Conservation (phyloP, 2,888 invertebrate genomes). For the Heliconius charithonia region DNA sequence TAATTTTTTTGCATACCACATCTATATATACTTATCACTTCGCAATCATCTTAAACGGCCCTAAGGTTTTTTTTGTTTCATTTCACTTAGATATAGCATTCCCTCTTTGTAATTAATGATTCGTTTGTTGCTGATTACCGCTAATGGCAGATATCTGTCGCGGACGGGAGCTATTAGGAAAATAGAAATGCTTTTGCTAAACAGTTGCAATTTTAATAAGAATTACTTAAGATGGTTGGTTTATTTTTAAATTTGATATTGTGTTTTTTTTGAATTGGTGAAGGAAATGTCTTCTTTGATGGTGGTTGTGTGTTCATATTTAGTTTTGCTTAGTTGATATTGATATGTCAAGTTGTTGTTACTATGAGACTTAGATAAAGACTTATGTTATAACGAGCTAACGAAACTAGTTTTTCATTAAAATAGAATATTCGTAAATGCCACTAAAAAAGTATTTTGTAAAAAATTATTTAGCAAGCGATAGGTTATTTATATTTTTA, state of each 20-base stretch:
- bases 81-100: conserved; percentile 73
- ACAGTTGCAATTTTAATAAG: conserved; percentile 27
- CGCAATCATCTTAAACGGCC: conserved; percentile 29
- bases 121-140: conserved; percentile 70
- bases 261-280: not conserved
- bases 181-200: conserved; percentile 48
- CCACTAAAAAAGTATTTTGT: too few species aligned
- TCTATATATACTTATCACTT: conserved; percentile 8
- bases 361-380: not conserved
- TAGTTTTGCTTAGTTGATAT: not conserved
- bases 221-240: not conserved
- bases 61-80: conserved; percentile 65
- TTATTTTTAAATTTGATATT: not conserved
- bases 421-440: too few species aligned
- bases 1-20: not conserved
- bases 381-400: too few species aligned
- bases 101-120: conserved; percentile 69
- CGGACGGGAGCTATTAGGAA: conserved; percentile 55
- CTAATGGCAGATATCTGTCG: conserved; percentile 62
- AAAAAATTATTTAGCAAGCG: too few species aligned
- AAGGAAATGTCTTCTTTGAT: not conserved
- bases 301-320: not conserved
- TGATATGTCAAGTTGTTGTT: too few species aligned
- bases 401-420: too few species aligned
- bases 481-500: too few species aligned